phyloP scores from a whole-genome alignment of 1,140 invertebrate species.

The Macrobrachium nipponense region DNA sequence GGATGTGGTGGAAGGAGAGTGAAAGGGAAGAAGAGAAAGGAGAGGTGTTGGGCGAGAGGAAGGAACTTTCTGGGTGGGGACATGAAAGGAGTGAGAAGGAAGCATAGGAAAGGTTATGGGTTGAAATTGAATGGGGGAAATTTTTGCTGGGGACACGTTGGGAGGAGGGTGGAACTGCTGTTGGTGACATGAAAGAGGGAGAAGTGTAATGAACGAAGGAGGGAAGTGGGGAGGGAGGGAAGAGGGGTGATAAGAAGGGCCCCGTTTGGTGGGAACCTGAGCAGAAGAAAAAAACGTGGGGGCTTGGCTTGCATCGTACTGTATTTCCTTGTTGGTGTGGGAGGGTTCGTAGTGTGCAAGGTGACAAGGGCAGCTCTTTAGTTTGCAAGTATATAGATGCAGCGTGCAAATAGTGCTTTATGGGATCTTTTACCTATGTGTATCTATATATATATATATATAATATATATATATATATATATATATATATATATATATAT shows the following conservation, averaged over 20 bases:
- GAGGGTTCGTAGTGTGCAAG: no score
- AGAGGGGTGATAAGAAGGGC: neutral
- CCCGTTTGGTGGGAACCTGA: neutral
- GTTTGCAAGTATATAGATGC: no score
- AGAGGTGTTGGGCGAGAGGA: neutral
- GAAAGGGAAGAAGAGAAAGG: constrained; percentile 5
- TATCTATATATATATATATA: no score
- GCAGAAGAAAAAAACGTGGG: neutral
- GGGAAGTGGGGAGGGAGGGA: neutral
- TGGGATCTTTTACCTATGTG: no score
- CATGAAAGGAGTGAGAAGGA: neutral
- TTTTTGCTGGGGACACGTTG: neutral
- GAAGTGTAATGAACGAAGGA: neutral
- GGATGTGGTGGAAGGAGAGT: no score
- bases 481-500: no score
- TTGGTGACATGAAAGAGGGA: constrained; percentile 3
- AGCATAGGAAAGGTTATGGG: neutral
- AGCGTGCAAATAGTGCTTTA: no score
- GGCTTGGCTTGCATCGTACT: no score
- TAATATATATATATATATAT: no score
- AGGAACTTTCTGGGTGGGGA: neutral
- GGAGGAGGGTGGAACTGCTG: neutral
- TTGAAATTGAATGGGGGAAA: neutral
- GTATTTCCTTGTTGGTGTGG: no score
- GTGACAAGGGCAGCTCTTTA: no score